Evolutionary conservation across 1,140 invertebrate species (phyloP).

Genomic region (Ylistrum balloti): DNA sequence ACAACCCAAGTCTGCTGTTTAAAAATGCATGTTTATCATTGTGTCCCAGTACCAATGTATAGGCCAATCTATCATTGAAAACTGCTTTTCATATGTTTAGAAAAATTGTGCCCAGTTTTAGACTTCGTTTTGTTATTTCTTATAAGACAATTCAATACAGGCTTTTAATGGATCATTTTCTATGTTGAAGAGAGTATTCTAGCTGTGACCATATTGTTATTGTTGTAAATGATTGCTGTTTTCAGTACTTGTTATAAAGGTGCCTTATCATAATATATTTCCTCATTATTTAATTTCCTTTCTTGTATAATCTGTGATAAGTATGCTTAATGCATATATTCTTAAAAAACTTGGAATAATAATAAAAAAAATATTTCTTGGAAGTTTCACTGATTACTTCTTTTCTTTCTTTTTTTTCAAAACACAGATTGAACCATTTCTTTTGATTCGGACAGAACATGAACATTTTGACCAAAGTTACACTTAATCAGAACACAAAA

Average conservation of each 20-base stretch:
- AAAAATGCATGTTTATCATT: background rate
- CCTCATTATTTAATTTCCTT: background rate
- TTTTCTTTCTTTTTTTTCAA: background rate
- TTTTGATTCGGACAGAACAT: too few species aligned
- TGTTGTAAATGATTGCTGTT: background rate
- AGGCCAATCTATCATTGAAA: background rate
- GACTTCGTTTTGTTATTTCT: too few species aligned
- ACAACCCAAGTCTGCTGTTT: too few species aligned
- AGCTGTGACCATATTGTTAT: background rate
- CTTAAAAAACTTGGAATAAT: background rate
- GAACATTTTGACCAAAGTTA: too few species aligned
- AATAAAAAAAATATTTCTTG: conserved; percentile 19
- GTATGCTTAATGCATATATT: conserved; percentile 23
- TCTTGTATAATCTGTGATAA: background rate
- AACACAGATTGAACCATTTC: too few species aligned
- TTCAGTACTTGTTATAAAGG: background rate
- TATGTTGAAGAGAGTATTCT: too few species aligned
- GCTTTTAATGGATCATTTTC: background rate
- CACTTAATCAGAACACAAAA: too few species aligned
- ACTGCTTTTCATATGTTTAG: too few species aligned
- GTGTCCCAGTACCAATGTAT: too few species aligned
- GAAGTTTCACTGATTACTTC: background rate
- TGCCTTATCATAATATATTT: background rate
- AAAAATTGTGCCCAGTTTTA: too few species aligned
- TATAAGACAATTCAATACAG: background rate